Percentiles rank a stretch among this genome's conserved stretches.
Conservation (phyloP, 2,888 invertebrate species). For the Nipponacmea schrenckii region DNA sequence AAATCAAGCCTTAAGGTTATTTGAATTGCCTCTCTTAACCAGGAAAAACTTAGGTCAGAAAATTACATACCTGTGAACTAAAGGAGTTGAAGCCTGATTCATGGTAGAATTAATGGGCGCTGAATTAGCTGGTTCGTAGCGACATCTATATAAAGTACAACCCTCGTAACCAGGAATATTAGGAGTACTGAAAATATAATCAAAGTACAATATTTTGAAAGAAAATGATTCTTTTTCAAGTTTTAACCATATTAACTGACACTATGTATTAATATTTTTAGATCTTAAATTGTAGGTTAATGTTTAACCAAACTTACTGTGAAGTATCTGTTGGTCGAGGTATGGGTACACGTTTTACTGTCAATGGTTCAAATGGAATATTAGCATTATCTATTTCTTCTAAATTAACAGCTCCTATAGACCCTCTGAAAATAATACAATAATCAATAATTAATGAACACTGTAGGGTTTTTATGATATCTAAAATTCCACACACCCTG, state of each 20-base stretch:
- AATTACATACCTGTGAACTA: constrained; percentile 56
- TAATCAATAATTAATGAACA: not conserved
- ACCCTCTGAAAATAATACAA: constrained; percentile 47
- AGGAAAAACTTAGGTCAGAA: too few relatives aligned
- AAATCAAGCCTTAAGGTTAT: too few relatives aligned
- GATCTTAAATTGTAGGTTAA: too few relatives aligned
- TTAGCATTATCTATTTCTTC: constrained; percentile 61
- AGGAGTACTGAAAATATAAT: constrained; percentile 53
- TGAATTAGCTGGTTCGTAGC: constrained; percentile 52
- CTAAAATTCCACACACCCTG: too few relatives aligned
- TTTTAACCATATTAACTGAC: too few relatives aligned
- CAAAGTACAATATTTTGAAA: not conserved
- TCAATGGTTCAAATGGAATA: constrained; percentile 53
- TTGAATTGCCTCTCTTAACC: too few relatives aligned
- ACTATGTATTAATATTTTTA: too few relatives aligned
- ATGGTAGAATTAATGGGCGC: constrained; percentile 34
- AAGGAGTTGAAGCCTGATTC: constrained; percentile 44
- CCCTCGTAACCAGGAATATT: constrained; percentile 62
- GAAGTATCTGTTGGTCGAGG: constrained; percentile 59
- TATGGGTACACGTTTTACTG: constrained; percentile 55
- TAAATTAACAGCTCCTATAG: constrained; percentile 57
- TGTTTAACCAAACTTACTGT: constrained; percentile 51
- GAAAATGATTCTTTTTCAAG: too few relatives aligned
- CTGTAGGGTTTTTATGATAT: not conserved
- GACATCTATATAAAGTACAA: constrained; percentile 56